phyloP scores from a whole-genome alignment of 2,113 vertebrate genomes.

The Poeciliopsis occidentalis region DNA sequence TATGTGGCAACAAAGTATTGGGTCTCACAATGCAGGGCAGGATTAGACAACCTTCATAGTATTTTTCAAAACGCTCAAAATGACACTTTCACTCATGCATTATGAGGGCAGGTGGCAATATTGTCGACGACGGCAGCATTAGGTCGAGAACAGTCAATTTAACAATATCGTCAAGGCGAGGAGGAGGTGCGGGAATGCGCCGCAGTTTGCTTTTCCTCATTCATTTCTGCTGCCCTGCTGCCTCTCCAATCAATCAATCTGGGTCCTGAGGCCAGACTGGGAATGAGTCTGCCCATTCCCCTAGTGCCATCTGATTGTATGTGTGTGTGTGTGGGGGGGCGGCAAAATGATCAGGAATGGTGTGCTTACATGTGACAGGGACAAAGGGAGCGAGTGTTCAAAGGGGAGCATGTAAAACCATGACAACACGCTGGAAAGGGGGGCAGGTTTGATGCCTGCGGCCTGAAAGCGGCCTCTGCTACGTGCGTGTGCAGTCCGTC shows the following conservation, averaged over 20 bases:
- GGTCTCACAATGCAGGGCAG: background rate
- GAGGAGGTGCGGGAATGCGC: slow-evolving; percentile 27
- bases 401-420: slow-evolving; percentile 35
- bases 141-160: slow-evolving; percentile 60
- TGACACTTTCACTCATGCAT: slow-evolving; percentile 9
- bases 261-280: slow-evolving; percentile 58
- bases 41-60: background rate
- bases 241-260: slow-evolving; percentile 68
- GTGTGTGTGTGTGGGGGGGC: slow-evolving; percentile 6
- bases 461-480: slow-evolving; percentile 5
- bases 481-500: slow-evolving; percentile 16
- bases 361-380: slow-evolving; percentile 18
- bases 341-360: slow-evolving; percentile 1
- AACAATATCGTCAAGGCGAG: slow-evolving; percentile 48
- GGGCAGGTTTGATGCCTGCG: background rate
- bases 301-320: slow-evolving; percentile 34
- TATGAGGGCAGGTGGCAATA: slow-evolving; percentile 24
- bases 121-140: slow-evolving; percentile 37
- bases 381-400: slow-evolving; percentile 55
- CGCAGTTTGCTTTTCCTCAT: slow-evolving; percentile 53
- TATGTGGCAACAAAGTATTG: background rate
- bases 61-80: background rate
- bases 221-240: slow-evolving; percentile 54
- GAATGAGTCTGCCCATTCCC: slow-evolving; percentile 63
- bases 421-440: background rate